phyloP scores from a whole-genome alignment of 2,888 invertebrate species.

The Halictus quadricinctus region DNA sequence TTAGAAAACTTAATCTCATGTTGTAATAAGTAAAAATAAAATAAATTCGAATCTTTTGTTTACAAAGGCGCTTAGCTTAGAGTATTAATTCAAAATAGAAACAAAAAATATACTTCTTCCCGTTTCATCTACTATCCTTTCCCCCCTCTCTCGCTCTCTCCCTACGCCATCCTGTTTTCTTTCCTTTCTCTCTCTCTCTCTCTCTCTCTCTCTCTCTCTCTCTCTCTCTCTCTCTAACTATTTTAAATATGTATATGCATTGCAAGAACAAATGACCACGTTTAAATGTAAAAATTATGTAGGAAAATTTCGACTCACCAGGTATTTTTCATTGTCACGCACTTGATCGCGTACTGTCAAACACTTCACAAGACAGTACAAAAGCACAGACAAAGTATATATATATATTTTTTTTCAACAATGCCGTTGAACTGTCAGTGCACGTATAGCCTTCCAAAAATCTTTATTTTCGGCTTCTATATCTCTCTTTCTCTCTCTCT shows the following conservation, averaged over 20 bases:
- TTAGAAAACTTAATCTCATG: constrained; percentile 61
- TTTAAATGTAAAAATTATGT: background rate
- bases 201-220: constrained; percentile 39
- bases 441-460: constrained; percentile 17
- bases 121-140: constrained; percentile 19
- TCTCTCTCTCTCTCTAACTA: constrained; percentile 46
- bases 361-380: constrained; percentile 42
- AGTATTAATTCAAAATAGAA: constrained; percentile 20
- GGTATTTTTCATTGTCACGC: constrained; percentile 48
- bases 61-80: background rate
- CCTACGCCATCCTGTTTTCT: constrained; percentile 22
- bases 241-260: constrained; percentile 35
- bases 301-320: constrained; percentile 53
- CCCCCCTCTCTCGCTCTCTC: background rate
- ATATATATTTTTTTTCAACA: background rate
- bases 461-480: constrained; percentile 7
- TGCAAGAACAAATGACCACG: constrained; percentile 30
- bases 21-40: background rate
- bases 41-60: background rate
- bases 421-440: constrained; percentile 54
- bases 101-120: constrained; percentile 37
- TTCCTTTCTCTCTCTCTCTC: constrained; percentile 36
- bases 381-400: constrained; percentile 16
- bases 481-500: no score
- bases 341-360: constrained; percentile 29